A percentile compares a stretch with the other conserved stretches of the same genome.
Evolutionary conservation across 2,113 vertebrate genomes (phyloP).

Genomic region (Trinectes maculatus): DNA sequence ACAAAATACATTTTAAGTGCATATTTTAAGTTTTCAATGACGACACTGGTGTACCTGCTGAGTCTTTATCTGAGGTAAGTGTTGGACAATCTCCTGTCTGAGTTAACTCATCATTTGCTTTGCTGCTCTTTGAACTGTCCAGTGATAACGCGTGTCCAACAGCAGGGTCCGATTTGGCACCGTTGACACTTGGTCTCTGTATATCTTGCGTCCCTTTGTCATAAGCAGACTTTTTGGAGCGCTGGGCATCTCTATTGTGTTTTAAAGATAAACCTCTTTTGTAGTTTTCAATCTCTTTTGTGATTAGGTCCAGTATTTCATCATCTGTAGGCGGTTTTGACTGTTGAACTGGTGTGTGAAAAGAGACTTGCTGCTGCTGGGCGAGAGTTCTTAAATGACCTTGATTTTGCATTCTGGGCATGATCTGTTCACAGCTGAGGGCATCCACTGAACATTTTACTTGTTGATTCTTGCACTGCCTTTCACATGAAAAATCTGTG

Average conservation of each 20-base stretch:
- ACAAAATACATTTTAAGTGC: background rate
- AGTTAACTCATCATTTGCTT: background rate
- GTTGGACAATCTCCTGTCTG: background rate
- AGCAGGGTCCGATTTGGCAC: background rate
- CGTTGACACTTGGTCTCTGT: background rate
- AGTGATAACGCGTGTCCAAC: background rate
- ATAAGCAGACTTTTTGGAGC: background rate
- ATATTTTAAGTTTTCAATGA: background rate
- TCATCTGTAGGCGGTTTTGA: background rate
- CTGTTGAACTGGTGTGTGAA: background rate
- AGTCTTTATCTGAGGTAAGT: background rate
- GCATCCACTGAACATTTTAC: background rate
- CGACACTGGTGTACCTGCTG: conserved; percentile 29
- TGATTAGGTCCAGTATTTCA: background rate
- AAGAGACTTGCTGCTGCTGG: background rate
- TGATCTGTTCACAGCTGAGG: background rate
- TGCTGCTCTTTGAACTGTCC: background rate
- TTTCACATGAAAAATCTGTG: background rate
- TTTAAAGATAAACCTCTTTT: background rate
- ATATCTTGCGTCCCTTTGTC: background rate
- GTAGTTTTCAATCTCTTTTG: accelerated
- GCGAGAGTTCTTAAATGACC: background rate
- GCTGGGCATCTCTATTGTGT: background rate
- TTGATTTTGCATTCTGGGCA: background rate
- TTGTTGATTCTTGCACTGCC: background rate